These are phyloP conservation scores for Platynereis dumerilii DNA, from an alignment of 2,888 invertebrate species.

Conservation along the genomic window DNA sequence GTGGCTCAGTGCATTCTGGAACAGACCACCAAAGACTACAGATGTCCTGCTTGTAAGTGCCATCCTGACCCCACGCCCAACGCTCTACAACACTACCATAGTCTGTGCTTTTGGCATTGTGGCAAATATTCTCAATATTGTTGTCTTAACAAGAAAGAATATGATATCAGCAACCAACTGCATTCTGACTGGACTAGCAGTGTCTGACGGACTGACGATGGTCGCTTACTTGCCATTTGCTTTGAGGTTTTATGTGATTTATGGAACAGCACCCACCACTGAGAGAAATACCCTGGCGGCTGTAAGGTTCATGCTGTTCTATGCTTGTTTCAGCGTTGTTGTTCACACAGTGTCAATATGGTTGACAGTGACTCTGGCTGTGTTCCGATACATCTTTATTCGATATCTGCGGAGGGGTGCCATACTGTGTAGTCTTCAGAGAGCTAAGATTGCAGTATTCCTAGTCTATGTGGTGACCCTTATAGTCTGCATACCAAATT, in stretches of 20 bases:
- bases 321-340: too few species aligned
- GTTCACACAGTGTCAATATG: too few species aligned
- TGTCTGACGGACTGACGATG: conserved; percentile 92
- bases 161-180: conserved; percentile 91
- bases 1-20: too few species aligned
- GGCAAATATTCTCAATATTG: conserved; percentile 88
- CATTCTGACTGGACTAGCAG: conserved; percentile 80
- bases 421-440: conserved; percentile 84
- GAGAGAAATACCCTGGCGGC: conserved; percentile 56
- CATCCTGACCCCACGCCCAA: too few species aligned
- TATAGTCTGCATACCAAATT: conserved; percentile 59
- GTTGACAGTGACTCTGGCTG: too few species aligned
- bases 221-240: conserved; percentile 88
- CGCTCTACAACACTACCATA: too few species aligned
- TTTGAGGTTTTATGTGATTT: conserved; percentile 72
- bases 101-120: conserved; percentile 91
- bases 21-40: too few species aligned
- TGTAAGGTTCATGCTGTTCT: conserved; percentile 68
- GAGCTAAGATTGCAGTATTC: too few species aligned
- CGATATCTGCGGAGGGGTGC: conserved; percentile 76
- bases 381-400: conserved; percentile 79
- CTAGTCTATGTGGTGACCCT: too few species aligned
- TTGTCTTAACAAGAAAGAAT: conserved; percentile 86
- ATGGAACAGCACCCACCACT: conserved; percentile 35
- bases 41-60: too few species aligned